Conservation (phyloP, 2,888 invertebrate species). For the Chalcosyrphus nemorum region DNA sequence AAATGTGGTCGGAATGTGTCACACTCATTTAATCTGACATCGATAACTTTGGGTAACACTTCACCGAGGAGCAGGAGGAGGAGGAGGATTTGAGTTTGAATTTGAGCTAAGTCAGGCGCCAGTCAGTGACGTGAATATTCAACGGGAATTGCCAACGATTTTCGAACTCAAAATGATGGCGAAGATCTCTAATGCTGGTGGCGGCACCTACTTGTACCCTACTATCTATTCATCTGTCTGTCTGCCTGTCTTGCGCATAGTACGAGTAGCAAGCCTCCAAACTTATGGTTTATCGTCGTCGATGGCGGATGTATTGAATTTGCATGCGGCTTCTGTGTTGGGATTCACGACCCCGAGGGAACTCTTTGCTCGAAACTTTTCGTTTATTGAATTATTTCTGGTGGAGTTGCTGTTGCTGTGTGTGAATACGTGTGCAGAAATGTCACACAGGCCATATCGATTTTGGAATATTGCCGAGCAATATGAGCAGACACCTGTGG, state of each 20-base stretch:
- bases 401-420: too few relatives aligned
- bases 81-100: too few relatives aligned
- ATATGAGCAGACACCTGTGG: slow-evolving; percentile 60
- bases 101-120: slow-evolving; percentile 30
- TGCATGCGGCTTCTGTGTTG: slow-evolving; percentile 49
- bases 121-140: slow-evolving; percentile 48
- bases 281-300: slow-evolving; percentile 46
- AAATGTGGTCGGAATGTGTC: slow-evolving; percentile 72
- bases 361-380: slow-evolving; percentile 37
- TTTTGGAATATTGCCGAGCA: slow-evolving; percentile 19
- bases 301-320: slow-evolving; percentile 48
- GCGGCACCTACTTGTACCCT: not conserved
- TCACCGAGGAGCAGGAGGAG: too few relatives aligned
- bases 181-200: not conserved
- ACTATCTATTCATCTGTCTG: slow-evolving; percentile 15
- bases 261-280: too few relatives aligned
- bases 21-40: slow-evolving; percentile 71
- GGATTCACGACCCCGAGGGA: slow-evolving; percentile 14
- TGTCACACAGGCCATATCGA: slow-evolving; percentile 41
- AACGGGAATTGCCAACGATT: slow-evolving; percentile 57
- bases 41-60: slow-evolving; percentile 61
- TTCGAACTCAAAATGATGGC: slow-evolving; percentile 25
- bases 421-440: slow-evolving; percentile 38
- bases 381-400: slow-evolving; percentile 60
- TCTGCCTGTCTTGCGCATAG: slow-evolving; percentile 13